Percentiles rank a stretch among this genome's conserved stretches.
phyloP scores from a whole-genome alignment of 2,797 vertebrate species.

The Lepilemur ruficaudatus region DNA sequence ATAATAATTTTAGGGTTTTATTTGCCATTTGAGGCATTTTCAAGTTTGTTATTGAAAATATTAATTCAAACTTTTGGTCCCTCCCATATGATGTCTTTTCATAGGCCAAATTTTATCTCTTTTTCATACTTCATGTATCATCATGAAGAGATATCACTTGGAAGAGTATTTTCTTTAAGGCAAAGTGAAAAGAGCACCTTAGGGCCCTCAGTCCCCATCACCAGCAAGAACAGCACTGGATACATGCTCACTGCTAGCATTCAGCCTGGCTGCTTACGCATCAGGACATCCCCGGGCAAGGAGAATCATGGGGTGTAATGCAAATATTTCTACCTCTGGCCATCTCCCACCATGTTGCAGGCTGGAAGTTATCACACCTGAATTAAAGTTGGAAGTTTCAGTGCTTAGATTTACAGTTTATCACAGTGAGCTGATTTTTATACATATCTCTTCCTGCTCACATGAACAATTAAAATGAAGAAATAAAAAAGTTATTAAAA shows the following conservation, averaged over 20 bases:
- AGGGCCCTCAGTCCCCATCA: too few species aligned
- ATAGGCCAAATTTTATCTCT: background rate
- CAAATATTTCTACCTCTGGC: background rate
- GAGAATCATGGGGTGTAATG: fast-evolving
- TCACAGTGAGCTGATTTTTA: background rate
- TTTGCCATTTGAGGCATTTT: background rate
- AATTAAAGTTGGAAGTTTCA: background rate
- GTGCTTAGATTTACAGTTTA: background rate
- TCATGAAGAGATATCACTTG: background rate
- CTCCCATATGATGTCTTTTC: background rate
- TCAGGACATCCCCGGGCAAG: background rate
- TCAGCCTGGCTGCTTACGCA: background rate
- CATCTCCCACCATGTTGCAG: background rate
- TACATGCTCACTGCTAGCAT: too few species aligned
- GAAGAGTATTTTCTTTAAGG: background rate
- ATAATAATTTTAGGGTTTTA: background rate
- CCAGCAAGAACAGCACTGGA: background rate
- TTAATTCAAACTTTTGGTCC: background rate
- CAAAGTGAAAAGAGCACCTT: background rate
- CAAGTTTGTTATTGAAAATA: background rate
- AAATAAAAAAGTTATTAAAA: background rate
- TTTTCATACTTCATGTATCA: background rate
- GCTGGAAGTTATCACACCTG: background rate
- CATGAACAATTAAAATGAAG: background rate
- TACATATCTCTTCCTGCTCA: background rate